These are phyloP conservation scores for Monochamus alternatus DNA, from an alignment of 2,888 invertebrate genomes.

Conservation along the genomic window DNA sequence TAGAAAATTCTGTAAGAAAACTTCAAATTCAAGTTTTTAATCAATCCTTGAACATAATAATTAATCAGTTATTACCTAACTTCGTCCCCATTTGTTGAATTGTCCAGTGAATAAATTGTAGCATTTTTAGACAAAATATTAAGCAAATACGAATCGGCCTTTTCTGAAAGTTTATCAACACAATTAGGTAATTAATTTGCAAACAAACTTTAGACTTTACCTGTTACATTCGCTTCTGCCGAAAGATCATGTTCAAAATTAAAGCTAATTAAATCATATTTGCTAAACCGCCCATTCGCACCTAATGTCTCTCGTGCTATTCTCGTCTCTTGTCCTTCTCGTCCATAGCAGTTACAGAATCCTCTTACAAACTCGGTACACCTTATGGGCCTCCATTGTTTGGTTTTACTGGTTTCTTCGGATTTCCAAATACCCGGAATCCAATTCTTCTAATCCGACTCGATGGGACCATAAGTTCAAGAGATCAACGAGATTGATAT, in stretches of 20 bases:
- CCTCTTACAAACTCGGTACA: no score
- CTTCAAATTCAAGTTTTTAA: constrained; percentile 3
- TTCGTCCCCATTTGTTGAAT: not conserved
- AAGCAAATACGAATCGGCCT: constrained; percentile 1
- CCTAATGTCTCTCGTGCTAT: no score
- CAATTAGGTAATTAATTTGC: not conserved
- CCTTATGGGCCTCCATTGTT: no score
- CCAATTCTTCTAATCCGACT: no score
- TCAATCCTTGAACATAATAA: constrained; percentile 8
- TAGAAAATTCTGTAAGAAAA: constrained; percentile 12
- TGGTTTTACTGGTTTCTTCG: no score
- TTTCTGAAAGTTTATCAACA: constrained; percentile 9
- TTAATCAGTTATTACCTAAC: constrained; percentile 5
- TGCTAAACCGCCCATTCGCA: no score
- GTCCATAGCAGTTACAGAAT: no score
- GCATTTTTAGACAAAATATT: not conserved
- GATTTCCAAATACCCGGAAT: no score
- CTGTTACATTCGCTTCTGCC: constrained; percentile 7
- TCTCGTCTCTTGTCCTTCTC: no score
- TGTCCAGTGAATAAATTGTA: not conserved
- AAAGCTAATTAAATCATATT: no score
- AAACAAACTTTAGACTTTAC: not conserved
- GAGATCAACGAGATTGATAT: no score
- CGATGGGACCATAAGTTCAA: no score
- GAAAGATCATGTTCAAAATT: not conserved